phyloP scores from a whole-genome alignment of 2,113 vertebrate species.

The Python bivittatus region DNA sequence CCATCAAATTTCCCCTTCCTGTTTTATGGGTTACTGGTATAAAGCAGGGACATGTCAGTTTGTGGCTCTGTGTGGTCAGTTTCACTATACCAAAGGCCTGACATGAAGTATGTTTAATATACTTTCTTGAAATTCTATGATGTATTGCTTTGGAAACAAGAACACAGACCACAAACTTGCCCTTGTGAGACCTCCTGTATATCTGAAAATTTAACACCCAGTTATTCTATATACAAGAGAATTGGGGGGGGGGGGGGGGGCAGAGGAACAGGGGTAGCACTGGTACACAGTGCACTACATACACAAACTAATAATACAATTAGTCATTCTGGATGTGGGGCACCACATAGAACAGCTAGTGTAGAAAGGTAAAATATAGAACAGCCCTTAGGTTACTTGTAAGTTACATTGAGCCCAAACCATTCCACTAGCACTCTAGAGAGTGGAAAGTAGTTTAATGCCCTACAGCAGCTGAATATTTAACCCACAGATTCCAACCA shows the following conservation, averaged over 20 bases:
- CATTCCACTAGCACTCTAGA: not conserved
- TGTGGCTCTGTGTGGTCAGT: not conserved
- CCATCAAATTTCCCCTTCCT: not conserved
- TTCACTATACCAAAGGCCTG: not conserved
- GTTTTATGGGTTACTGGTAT: not conserved
- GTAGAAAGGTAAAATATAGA: conserved; percentile 35
- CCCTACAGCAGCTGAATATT: conserved; percentile 16
- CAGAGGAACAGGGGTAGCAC: no score
- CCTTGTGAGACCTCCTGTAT: no score
- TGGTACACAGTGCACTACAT: not conserved
- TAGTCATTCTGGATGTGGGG: not conserved
- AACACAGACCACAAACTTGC: not conserved
- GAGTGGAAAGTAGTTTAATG: conserved; percentile 8
- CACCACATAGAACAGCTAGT: not conserved
- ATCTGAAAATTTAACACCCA: not conserved
- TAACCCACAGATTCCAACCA: conserved; percentile 8
- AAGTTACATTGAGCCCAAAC: not conserved
- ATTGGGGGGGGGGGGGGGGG: not conserved
- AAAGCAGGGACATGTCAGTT: not conserved
- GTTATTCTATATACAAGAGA: not conserved
- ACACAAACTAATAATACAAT: no score
- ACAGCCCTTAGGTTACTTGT: not conserved
- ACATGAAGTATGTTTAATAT: not conserved
- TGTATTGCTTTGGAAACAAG: not conserved
- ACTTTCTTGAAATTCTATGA: not conserved